phyloP scores from a whole-genome alignment of 2,113 vertebrate genomes.

The Phrynocephalus versicolor region DNA sequence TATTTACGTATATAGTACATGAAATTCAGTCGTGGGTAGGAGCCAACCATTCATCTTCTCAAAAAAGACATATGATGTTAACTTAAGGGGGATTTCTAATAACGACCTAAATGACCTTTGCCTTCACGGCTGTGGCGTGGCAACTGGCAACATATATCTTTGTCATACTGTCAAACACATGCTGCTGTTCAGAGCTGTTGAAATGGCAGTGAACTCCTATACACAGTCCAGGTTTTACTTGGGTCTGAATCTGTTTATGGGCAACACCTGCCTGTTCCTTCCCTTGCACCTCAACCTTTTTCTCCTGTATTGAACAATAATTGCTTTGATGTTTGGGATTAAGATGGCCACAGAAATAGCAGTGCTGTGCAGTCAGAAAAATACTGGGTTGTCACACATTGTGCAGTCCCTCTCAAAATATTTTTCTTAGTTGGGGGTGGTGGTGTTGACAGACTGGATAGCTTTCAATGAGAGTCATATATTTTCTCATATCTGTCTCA shows the following conservation, averaged over 20 bases:
- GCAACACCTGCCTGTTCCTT: conserved; percentile 59
- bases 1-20: conserved; percentile 40
- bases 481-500: neutral
- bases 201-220: conserved; percentile 43
- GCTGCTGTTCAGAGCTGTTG: conserved; percentile 31
- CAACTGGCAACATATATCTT: conserved; percentile 43
- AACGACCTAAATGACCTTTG: conserved; percentile 8
- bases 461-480: neutral
- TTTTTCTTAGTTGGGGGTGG: neutral
- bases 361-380: neutral
- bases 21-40: conserved; percentile 54
- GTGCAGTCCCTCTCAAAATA: conserved; percentile 40
- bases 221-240: conserved; percentile 40
- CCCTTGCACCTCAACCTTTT: neutral
- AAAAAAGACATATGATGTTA: conserved; percentile 58
- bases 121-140: conserved; percentile 28
- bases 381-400: conserved; percentile 28
- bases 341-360: conserved; percentile 30
- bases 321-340: conserved; percentile 46
- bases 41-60: conserved; percentile 51
- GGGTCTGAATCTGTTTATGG: conserved; percentile 57
- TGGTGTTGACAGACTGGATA: neutral
- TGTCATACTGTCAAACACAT: conserved; percentile 42
- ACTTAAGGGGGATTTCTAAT: conserved; percentile 54
- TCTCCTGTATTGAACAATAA: conserved; percentile 42